These are phyloP conservation scores for Leptinotarsa texana DNA, from an alignment of 1,140 invertebrate genomes.

Conservation along the genomic window DNA sequence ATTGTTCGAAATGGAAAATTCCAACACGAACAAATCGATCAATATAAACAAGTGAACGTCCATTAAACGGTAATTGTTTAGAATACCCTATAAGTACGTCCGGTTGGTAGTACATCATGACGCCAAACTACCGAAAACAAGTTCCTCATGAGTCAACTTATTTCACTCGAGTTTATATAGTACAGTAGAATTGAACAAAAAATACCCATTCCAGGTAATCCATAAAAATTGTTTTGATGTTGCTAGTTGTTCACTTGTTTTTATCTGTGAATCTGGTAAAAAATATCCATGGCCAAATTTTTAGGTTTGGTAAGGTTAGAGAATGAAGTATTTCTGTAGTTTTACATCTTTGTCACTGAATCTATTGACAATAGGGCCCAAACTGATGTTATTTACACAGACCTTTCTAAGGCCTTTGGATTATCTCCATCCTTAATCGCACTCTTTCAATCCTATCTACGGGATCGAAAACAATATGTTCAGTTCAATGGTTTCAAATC, in stretches of 20 bases:
- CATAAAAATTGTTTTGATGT: too few relatives aligned
- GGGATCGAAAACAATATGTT: too few relatives aligned
- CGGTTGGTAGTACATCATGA: background rate
- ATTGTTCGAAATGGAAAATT: background rate
- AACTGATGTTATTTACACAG: too few relatives aligned
- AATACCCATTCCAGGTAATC: background rate
- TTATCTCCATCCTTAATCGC: too few relatives aligned
- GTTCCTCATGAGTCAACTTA: background rate
- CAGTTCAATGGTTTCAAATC: too few relatives aligned
- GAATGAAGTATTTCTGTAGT: background rate
- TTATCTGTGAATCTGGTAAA: background rate
- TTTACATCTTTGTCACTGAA: too few relatives aligned
- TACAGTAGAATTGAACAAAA: background rate
- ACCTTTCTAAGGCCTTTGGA: too few relatives aligned
- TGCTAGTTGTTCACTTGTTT: too few relatives aligned
- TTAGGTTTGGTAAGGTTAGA: background rate
- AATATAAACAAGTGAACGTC: background rate
- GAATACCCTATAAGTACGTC: constrained; percentile 5
- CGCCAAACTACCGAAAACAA: background rate
- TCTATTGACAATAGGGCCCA: too few relatives aligned
- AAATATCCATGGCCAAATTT: background rate
- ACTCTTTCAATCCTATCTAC: too few relatives aligned
- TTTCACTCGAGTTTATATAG: background rate
- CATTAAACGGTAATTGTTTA: background rate
- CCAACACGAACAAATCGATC: background rate